Conservation (phyloP, 2,797 vertebrate species). For the Poeciliopsis infans region DNA sequence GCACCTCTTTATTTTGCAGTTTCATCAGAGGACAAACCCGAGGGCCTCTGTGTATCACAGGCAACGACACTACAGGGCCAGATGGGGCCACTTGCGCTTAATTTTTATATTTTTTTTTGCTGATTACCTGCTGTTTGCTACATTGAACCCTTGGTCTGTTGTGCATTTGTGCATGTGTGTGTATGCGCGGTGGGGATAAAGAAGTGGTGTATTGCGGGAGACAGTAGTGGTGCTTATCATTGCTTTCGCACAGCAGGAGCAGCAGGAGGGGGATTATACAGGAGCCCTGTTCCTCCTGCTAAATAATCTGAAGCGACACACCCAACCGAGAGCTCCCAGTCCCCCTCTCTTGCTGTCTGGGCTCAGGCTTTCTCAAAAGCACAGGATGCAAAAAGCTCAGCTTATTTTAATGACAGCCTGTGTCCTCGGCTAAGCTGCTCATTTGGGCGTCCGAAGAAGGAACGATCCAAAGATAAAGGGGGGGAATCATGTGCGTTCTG, state of each 20-base stretch:
- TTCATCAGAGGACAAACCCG: conserved; percentile 9
- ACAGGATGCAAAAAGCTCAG: conserved; percentile 16
- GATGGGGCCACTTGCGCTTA: conserved; percentile 29
- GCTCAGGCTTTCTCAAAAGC: conserved; percentile 26
- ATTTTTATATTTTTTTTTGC: conserved; percentile 3
- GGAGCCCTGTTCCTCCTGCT: conserved; percentile 34
- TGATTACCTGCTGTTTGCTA: conserved; percentile 30
- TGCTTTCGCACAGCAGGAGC: conserved; percentile 55
- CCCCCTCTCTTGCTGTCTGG: conserved; percentile 27
- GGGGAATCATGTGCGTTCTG: neutral
- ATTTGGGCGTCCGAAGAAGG: conserved; percentile 15
- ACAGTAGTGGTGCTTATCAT: conserved; percentile 48
- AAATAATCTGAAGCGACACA: conserved; percentile 62
- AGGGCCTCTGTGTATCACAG: neutral
- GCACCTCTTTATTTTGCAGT: neutral
- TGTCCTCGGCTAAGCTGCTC: conserved; percentile 20
- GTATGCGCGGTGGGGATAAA: neutral
- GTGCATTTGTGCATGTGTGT: neutral
- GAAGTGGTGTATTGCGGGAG: conserved; percentile 20
- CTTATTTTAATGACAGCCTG: conserved; percentile 40
- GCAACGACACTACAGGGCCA: conserved; percentile 9
- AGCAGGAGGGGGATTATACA: conserved; percentile 65
- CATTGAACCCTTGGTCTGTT: conserved; percentile 24
- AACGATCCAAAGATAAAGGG: conserved; percentile 4
- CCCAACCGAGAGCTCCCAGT: conserved; percentile 37